Base-by-base conservation (phyloP, 2,888 invertebrate genomes). In the Bombylius discolor region DNA sequence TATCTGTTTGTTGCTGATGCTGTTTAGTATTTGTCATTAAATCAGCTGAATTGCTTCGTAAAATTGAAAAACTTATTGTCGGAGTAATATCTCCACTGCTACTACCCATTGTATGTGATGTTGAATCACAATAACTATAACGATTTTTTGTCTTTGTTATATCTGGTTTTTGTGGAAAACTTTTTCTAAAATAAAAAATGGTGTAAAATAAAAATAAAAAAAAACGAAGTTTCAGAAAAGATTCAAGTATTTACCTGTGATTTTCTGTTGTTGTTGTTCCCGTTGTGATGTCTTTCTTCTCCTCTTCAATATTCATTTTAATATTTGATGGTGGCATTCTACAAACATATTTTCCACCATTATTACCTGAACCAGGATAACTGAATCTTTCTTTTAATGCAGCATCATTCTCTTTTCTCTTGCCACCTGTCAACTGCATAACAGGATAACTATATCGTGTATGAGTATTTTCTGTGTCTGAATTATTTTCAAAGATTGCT, bases 401-500 rank as follows among this genome's bases (percentile, higher is more conserved):
- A 4, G 63, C 59, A 51, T 62, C 64, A 36, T 60, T 61, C 53
- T 72, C 73, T 58, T 72, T 73, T 11, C 71, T 67, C 58, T 72
- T 73, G 33, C 70, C 67, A 39, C 71, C 70, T 9, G 33, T 49
- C 56, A 70, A 55, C 59, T 73, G 73, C 32, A 72, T 70, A 1
- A 69, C 68, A 1, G 74, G 74, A 63, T 73, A 74, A 56, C 74
- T 74, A 46, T 74, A 73, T 11, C 69, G 67, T 0, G 68, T 59
- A 34, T 61, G 58, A 39, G 60, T 51, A 47, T 61, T 59, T 42
- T 62, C 61, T 23, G 56, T 51, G 9, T 49, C 32, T 33, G 13
- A 8, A 14, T 11, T 9, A 33, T 58, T 59, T 14, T 62, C 63
- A 55, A 63, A 64, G 33, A 63, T 60, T 33, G 61, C 59, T 33